Percentiles rank a stretch among this genome's conserved stretches.
Evolutionary conservation across 2,797 vertebrate species (phyloP).

Genomic region (Rhadinocentrus ornatus): DNA sequence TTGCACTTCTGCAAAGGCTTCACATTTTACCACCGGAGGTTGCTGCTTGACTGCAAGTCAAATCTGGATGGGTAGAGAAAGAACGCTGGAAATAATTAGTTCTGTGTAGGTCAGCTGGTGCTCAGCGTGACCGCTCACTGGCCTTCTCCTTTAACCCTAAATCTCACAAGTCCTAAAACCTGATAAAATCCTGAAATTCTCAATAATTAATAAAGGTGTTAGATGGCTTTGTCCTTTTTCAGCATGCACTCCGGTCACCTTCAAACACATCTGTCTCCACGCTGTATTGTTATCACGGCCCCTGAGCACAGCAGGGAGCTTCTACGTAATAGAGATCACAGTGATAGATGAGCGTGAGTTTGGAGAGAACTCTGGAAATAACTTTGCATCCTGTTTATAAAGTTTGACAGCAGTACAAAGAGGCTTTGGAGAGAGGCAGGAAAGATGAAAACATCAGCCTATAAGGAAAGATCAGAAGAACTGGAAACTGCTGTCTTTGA

Average conservation of each 20-base stretch:
- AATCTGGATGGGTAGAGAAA: constrained; percentile 24
- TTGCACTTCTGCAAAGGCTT: no score
- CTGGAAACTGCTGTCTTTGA: background rate
- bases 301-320: constrained; percentile 69
- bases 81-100: constrained; percentile 4
- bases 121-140: constrained; percentile 16
- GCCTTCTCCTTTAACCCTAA: constrained; percentile 17
- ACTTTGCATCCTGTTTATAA: constrained; percentile 53
- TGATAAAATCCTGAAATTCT: no score
- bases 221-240: constrained; percentile 50
- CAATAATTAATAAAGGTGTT: constrained; percentile 50
- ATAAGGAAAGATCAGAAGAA: constrained; percentile 44
- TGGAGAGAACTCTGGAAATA: constrained; percentile 69
- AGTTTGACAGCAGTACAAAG: constrained; percentile 58
- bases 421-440: constrained; percentile 44
- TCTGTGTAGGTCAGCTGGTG: background rate
- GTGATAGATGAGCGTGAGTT: constrained; percentile 81
- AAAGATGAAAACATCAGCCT: constrained; percentile 55
- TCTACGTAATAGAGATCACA: constrained; percentile 60
- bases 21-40: no score
- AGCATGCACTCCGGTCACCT: constrained; percentile 43
- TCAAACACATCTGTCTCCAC: constrained; percentile 78
- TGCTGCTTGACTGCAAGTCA: no score
- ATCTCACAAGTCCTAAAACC: constrained; percentile 34
- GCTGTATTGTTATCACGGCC: constrained; percentile 72